Evolutionary conservation across 2,113 vertebrate genomes (phyloP), one percentile per base, ranked within the genome.

Genomic region (Cinclus cinclus): DNA sequence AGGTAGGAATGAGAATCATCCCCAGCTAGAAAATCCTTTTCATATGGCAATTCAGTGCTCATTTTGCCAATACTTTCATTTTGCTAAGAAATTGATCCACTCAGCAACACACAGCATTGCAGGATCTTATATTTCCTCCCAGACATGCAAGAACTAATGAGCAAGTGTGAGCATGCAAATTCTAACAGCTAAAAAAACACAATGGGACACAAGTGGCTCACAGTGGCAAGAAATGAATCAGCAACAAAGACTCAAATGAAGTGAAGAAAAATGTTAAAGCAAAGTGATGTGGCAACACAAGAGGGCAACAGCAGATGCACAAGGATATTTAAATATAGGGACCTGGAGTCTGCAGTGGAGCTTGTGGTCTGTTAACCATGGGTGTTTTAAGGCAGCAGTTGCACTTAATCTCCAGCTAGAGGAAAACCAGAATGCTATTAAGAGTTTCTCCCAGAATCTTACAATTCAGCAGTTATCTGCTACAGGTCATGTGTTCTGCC

Each of bases 351-450:
- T 98, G 83, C 95, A 96, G 97, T 99, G 99, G 90, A 99, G 98
- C 81, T 89, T 97, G 87, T 93, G 98, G 93, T 99, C 98, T 68
- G 99, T 98, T 81, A 99, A 96, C 99, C 99, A 99, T 33, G 98
- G 98, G 89, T 99, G 99, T 90, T 98, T 98, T 92, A 99, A 98
- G 42, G 99, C 98, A 97, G 99, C 98, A 18, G 98, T 98, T 20
- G 99, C 99, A 55, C 99, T 99, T 98, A 99, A 98, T 94, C 99
- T 98, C 99, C 99, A 99, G 89, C 99, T 99, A 88, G 81, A 96
- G 42, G 93, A 82, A 97, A 83, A 96, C 68, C 58, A 96, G 90
- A 96, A 91, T 55, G 35, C 31, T 62, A 39, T 47, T 77, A 62
- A 85, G 20, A 21, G 9, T 82, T 47, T 84, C 39, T 77, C 83